Base-by-base conservation (phyloP, 1,140 invertebrate genomes). In the Dysdera silvatica region DNA sequence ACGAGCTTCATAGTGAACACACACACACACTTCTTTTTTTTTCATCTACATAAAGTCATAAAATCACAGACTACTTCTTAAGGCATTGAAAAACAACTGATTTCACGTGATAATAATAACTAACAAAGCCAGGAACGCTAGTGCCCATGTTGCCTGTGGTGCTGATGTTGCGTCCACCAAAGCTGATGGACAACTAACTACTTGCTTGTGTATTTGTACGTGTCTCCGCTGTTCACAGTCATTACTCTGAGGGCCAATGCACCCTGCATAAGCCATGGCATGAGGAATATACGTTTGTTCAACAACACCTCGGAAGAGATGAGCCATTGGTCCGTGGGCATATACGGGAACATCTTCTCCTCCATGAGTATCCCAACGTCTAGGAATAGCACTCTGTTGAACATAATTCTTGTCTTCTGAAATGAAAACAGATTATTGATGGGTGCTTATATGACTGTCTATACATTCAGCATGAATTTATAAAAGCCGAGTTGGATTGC, bases 211-310 rank as follows among this genome's bases (percentile, higher is more conserved):
- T 18, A 54, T 47, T 7, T 40, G 29, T 23, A 48, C 43, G n/a
- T 49, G 29, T 20, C 55, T 10, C 14, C 59, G 0, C 20, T 52
- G 12, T n/a, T 56, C 61, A 26, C 62, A 65, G 26, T 43, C 45
- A 28, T 69, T 32, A 16, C 55, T 59, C 41, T 72, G 68, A 12
- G 62, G 33, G 0, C 76, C 77, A 26, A 79, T 73, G 67, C 79
- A 80, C 1, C 76, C 68, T 6, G 77, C 75, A 57, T 77, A 80
- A 1, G 83, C 84, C 53, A 96, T 85, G 0, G 87, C 89, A 72
- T 92, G 85, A 16, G 87, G 86, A 2, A 96, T 85, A 74, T 91
- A 94, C 71, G 85, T 87, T 74, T 96, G 91, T 74, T 98, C 93
- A 71, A 95, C 89, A 0, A 92, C 84, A 29, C 84, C 86, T 69